Evolutionary conservation across 2,888 invertebrate genomes (phyloP).

Genomic region (Melipona bicolor): DNA sequence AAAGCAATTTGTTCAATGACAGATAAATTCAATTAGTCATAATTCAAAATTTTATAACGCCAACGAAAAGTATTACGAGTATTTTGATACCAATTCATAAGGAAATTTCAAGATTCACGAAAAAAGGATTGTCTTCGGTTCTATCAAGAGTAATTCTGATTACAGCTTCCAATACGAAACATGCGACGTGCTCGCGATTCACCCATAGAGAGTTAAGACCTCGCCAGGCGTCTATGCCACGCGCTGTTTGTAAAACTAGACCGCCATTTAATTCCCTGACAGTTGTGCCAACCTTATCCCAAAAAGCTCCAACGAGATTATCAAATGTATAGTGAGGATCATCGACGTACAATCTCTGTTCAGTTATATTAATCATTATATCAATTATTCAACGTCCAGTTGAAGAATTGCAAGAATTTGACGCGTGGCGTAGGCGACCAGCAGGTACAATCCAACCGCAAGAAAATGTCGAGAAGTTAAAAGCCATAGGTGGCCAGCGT

Average conservation of each 20-base stretch:
- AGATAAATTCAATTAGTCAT: not conserved
- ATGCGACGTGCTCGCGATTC: constrained; percentile 68
- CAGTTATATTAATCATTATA: too few relatives aligned
- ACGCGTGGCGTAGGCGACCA: constrained; percentile 23
- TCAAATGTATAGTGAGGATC: not conserved
- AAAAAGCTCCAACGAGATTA: not conserved
- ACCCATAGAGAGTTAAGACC: constrained; percentile 21
- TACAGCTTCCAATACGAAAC: constrained; percentile 44
- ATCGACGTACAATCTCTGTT: not conserved
- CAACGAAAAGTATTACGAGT: too few relatives aligned
- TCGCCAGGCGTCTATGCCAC: constrained; percentile 12
- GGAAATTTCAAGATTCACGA: not conserved
- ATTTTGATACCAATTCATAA: not conserved
- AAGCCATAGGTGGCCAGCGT: constrained; percentile 64
- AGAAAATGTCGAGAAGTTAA: constrained; percentile 5
- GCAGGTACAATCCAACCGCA: not conserved
- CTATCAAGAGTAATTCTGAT: constrained; percentile 48
- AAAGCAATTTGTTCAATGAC: not conserved
- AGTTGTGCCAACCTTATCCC: not conserved
- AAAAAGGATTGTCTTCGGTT: not conserved
- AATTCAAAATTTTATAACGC: not conserved
- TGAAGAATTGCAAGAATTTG: not conserved
- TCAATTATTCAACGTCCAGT: not conserved
- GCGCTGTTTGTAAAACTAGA: not conserved
- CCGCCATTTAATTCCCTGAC: not conserved